These are phyloP conservation scores for Euplexia lucipara DNA, from an alignment of 2,888 invertebrate species.

Conservation along the genomic window DNA sequence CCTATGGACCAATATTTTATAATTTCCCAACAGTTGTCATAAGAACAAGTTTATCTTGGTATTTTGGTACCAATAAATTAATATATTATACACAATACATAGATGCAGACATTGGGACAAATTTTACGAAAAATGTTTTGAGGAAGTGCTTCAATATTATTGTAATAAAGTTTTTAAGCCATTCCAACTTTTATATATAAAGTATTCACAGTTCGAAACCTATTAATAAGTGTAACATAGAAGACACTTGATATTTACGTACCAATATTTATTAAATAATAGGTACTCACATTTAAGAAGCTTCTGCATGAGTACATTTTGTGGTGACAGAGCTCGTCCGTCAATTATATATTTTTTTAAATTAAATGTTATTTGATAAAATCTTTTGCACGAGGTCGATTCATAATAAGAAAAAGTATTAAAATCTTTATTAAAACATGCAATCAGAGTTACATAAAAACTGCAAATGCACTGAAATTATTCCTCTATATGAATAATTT, in stretches of 20 bases:
- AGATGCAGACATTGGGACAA: neutral
- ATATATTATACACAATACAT: neutral
- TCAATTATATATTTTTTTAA: no score
- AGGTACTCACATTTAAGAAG: neutral
- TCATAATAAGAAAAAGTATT: no score
- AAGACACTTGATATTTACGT: neutral
- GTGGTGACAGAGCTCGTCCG: no score
- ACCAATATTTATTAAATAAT: neutral
- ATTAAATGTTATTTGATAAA: neutral
- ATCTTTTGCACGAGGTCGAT: neutral
- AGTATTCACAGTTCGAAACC: neutral
- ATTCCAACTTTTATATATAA: neutral
- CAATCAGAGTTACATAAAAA: no score
- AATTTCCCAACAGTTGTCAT: slow-evolving; percentile 10
- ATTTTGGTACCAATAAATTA: neutral
- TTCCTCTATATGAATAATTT: no score
- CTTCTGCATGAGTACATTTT: neutral
- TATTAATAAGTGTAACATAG: neutral
- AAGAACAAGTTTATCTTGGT: neutral
- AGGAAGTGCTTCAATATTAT: neutral
- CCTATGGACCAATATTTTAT: slow-evolving; percentile 17
- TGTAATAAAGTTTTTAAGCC: neutral
- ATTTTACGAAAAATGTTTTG: neutral
- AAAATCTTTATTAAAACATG: no score
- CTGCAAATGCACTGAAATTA: no score